Conservation (phyloP, 2,888 invertebrate genomes). For the Amitus sp. region DNA sequence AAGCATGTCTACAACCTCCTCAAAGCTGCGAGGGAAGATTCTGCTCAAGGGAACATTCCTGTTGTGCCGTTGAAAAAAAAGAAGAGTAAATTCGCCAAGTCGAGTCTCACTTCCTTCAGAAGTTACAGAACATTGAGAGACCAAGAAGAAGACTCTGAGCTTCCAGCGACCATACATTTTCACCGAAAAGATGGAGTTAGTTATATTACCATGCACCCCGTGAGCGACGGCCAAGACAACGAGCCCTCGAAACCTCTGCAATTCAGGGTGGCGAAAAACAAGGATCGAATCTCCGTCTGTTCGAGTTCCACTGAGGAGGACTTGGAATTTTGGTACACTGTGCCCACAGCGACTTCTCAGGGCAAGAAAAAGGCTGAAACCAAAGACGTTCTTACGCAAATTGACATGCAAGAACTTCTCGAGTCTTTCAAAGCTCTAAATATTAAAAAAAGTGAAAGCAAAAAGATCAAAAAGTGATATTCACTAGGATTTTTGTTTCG, state of each 20-base stretch:
- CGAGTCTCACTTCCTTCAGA: conserved; percentile 31
- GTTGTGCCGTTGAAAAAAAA: conserved; percentile 21
- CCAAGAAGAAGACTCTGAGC: conserved; percentile 23
- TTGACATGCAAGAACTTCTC: conserved; percentile 46
- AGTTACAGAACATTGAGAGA: conserved; percentile 5
- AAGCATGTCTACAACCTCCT: conserved; percentile 45
- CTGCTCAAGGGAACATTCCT: conserved; percentile 20
- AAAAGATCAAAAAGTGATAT: conserved; percentile 4
- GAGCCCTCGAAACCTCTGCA: conserved; percentile 44
- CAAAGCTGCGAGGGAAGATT: conserved; percentile 43
- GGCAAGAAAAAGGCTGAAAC: conserved; percentile 33
- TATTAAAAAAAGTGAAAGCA: conserved; percentile 10
- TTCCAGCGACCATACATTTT: conserved; percentile 49
- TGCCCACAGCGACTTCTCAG: conserved; percentile 44
- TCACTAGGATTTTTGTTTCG: too few species aligned
- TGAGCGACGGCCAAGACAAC: conserved; percentile 18
- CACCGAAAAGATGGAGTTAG: conserved; percentile 52
- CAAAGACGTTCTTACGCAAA: conserved; percentile 44
- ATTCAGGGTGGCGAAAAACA: conserved; percentile 50
- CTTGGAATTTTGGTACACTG: conserved; percentile 52
- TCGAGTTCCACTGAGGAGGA: conserved; percentile 48
- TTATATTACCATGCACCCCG: conserved; percentile 48
- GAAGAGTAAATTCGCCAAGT: conserved; percentile 26
- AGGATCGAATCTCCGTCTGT: conserved; percentile 30
- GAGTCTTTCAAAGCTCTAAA: conserved; percentile 27